phyloP scores from a whole-genome alignment of 2,888 invertebrate genomes.

The Hartigia nigra region DNA sequence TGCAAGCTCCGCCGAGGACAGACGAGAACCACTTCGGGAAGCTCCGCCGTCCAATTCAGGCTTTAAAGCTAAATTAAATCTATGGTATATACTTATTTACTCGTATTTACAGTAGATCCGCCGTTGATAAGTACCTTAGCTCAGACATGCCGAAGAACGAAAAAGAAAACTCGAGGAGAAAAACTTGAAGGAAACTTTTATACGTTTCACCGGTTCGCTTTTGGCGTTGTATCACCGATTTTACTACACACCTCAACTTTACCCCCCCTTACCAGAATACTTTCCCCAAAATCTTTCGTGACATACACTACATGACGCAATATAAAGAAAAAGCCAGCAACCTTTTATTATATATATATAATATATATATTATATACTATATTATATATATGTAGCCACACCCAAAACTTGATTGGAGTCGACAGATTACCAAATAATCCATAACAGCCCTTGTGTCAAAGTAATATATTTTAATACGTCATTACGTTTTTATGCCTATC shows the following conservation, averaged over 20 bases:
- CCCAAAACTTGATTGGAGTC: neutral
- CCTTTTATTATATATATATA: neutral
- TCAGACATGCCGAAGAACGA: neutral
- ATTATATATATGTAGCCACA: neutral
- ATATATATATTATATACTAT: too few relatives aligned
- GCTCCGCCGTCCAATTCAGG: conserved; percentile 4
- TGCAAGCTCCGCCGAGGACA: conserved; percentile 21
- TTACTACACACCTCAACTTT: neutral
- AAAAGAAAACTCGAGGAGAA: neutral
- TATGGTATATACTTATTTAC: conserved; percentile 30
- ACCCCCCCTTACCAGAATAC: neutral
- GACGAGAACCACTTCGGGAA: conserved; percentile 1
- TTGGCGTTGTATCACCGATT: neutral
- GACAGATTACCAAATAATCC: neutral
- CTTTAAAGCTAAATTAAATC: conserved; percentile 4
- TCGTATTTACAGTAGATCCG: conserved; percentile 40
- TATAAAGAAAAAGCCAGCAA: neutral
- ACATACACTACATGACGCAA: neutral
- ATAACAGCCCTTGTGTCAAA: neutral
- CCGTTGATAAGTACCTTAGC: conserved; percentile 23
- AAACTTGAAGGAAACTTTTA: neutral
- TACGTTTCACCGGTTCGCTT: neutral
- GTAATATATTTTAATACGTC: neutral
- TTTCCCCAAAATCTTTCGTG: neutral
- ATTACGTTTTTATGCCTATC: neutral